These are phyloP conservation scores for Pristionchus japonicus DNA, from an alignment of 2,888 invertebrate species.

Conservation along the genomic window DNA sequence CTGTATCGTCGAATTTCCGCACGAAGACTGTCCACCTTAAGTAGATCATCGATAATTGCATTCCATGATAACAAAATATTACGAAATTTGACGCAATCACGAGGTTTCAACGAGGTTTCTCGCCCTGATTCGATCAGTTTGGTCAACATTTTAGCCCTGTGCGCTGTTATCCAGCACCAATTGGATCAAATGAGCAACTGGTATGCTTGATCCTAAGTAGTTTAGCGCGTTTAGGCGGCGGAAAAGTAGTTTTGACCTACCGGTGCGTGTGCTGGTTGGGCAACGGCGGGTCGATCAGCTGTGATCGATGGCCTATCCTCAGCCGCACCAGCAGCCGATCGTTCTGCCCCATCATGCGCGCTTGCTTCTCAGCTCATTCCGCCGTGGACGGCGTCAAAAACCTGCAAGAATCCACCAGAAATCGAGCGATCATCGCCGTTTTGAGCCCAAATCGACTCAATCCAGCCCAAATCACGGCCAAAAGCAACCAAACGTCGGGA, in stretches of 20 bases:
- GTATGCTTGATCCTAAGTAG: too few species aligned
- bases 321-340: not conserved
- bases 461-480: not conserved
- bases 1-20: not conserved
- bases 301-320: not conserved
- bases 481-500: not conserved
- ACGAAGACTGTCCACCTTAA: constrained; percentile 42
- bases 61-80: not conserved
- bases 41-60: not conserved
- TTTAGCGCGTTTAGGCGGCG: too few species aligned
- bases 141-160: too few species aligned
- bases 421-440: not conserved
- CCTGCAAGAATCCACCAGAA: not conserved
- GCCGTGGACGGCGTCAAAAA: not conserved
- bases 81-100: not conserved
- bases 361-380: not conserved
- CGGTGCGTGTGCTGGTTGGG: not conserved
- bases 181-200: too few species aligned
- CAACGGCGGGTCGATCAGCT: not conserved
- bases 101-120: not conserved
- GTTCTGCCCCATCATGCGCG: not conserved
- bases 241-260: not conserved
- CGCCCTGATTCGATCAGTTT: too few species aligned
- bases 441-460: not conserved
- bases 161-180: too few species aligned